Base-by-base conservation (phyloP, 2,797 vertebrate genomes). In the Tragelaphus eurycerus region DNA sequence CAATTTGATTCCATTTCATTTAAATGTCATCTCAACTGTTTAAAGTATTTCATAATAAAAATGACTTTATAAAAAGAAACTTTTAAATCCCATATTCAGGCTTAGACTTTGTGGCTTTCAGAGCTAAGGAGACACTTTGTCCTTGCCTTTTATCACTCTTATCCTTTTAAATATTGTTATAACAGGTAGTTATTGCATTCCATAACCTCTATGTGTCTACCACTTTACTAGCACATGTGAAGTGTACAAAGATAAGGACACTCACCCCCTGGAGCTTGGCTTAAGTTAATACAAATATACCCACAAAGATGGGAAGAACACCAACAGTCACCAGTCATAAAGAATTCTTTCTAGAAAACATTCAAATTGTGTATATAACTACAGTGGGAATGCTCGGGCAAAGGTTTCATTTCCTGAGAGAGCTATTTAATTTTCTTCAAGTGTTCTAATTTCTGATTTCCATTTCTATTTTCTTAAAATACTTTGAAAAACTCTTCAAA, bases 401-500 rank as follows among this genome's bases (percentile, higher is more conserved):
- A 90, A 91, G 60, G 0, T 10, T 87, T 67, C 38, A 34, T 57
- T 97, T 88, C 23, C n/a, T 83, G 27, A 59, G 34, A 21, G 19
- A 54, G 1, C 17, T 19, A 52, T 34, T 82, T n/a, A 27, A 34
- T 79, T 91, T 95, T 67, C 9, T 93, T 86, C 46, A 74, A 84
- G 64, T 54, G 55, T 3, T 89, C 50, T 92, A 48, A 55, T 93
- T 59, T 96, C 78, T 76, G 11, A 54, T 14, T 85, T 59, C 12
- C 27, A 55, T 90, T 95, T 8, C 3, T 90, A n/a, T 86, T 90
- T 91, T 86, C n/a, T 31, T 86, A 90, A 71, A 7, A 59, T 23
- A 7, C 25, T 91, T 89, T 94, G 38, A 29, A 97, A 97, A 88
- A 21, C 2, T 89, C 74, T 85, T 93, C 25, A 71, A 93, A 82